Percentiles rank a stretch among this genome's conserved stretches.
phyloP scores from a whole-genome alignment of 2,797 vertebrate genomes.

The Garrulus glandarius region DNA sequence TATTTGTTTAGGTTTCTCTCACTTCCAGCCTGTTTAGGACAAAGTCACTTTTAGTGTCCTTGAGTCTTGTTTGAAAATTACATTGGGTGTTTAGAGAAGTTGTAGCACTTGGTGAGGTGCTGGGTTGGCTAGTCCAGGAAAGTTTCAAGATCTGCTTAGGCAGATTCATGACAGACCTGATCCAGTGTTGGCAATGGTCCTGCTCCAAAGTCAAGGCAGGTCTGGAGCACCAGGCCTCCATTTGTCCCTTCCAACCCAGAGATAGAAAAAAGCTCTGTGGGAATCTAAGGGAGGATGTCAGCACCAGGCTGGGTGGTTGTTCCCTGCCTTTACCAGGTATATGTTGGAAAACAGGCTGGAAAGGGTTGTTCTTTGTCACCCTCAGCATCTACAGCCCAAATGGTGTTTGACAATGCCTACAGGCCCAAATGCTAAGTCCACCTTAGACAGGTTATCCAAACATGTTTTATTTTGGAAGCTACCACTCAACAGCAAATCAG shows the following conservation, averaged over 20 bases:
- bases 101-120: not conserved
- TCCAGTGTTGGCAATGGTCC: not conserved
- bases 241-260: not conserved
- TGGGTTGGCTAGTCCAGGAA: not conserved
- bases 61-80: not conserved
- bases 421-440: not conserved
- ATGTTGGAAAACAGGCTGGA: not conserved
- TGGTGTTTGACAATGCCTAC: not conserved
- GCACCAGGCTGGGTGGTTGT: not conserved
- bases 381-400: not conserved
- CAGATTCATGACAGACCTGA: not conserved
- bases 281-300: not conserved
- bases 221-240: not conserved
- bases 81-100: not conserved
- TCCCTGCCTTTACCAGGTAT: not conserved
- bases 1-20: not conserved
- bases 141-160: not conserved
- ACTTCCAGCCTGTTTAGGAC: not conserved
- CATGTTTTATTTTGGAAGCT: not conserved
- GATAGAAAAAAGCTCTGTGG: not conserved
- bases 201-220: not conserved
- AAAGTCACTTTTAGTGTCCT: not conserved
- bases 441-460: not conserved
- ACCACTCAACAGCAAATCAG: not conserved
- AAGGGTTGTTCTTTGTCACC: not conserved